Percentiles rank a stretch among this genome's conserved stretches.
These are phyloP conservation scores for Pygmarrhopalites habei DNA, from an alignment of 1,140 invertebrate genomes.

Conservation along the genomic window DNA sequence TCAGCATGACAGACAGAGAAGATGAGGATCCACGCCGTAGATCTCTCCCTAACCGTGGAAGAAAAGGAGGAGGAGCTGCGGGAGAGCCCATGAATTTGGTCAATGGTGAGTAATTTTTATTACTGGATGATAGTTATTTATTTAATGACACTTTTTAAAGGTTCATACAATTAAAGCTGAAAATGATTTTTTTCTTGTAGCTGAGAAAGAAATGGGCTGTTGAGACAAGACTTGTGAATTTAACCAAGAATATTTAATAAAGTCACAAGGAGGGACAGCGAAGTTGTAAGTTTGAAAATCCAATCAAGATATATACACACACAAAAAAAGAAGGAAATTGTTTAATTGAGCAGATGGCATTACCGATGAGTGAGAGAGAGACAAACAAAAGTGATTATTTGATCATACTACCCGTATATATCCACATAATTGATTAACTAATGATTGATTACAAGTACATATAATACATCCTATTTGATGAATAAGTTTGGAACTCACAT, in stretches of 20 bases:
- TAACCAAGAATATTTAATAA: not conserved
- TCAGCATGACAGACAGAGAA: constrained; percentile 20
- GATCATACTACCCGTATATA: too few species aligned
- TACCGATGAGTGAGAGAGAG: too few species aligned
- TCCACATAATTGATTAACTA: too few species aligned
- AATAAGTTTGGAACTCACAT: too few species aligned
- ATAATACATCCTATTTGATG: too few species aligned
- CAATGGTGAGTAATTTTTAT: not conserved
- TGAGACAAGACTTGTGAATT: constrained; percentile 7
- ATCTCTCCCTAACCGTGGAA: constrained; percentile 13
- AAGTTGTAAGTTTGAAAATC: too few species aligned
- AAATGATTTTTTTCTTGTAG: not conserved
- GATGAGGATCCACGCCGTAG: constrained; percentile 23
- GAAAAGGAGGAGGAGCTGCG: constrained; percentile 20
- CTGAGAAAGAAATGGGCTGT: constrained; percentile 6
- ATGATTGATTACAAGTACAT: too few species aligned
- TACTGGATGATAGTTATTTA: not conserved
- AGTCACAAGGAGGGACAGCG: not conserved
- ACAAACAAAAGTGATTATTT: too few species aligned
- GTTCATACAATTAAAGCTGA: not conserved
- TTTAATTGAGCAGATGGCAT: too few species aligned
- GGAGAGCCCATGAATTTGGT: constrained; percentile 13
- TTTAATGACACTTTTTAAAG: not conserved
- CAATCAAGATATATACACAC: too few species aligned
- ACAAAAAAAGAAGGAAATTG: too few species aligned